These are phyloP conservation scores for Linnaemya vulpina DNA, from an alignment of 2,888 invertebrate genomes.

Conservation along the genomic window DNA sequence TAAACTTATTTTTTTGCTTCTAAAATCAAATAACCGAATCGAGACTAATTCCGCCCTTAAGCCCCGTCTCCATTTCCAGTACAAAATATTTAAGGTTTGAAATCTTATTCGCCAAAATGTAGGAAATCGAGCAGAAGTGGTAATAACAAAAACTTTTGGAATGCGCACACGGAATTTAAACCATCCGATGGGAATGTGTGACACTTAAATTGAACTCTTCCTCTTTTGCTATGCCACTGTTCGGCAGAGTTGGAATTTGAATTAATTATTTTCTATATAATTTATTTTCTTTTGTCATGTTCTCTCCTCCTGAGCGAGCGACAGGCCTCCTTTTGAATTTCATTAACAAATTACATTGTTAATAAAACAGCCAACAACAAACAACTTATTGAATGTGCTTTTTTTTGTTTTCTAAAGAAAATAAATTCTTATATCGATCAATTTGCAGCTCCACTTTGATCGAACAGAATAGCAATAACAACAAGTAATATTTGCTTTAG, in stretches of 20 bases:
- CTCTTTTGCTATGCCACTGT: too few species aligned
- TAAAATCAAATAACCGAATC: too few species aligned
- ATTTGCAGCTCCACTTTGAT: conserved; percentile 47
- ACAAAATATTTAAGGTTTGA: too few species aligned
- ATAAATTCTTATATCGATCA: conserved; percentile 53
- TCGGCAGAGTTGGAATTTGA: background rate
- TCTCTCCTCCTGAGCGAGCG: background rate
- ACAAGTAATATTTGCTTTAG: background rate
- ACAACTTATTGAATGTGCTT: background rate
- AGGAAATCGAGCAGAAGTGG: too few species aligned
- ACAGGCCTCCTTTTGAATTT: conserved; percentile 41
- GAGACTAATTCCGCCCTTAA: too few species aligned
- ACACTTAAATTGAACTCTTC: too few species aligned
- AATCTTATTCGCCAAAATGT: too few species aligned
- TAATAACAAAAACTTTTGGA: too few species aligned
- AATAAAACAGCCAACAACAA: conserved; percentile 5
- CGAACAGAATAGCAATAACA: conserved; percentile 31
- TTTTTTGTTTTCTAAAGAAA: conserved; percentile 27
- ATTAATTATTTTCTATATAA: background rate
- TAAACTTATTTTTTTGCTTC: too few species aligned
- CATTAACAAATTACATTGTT: conserved; percentile 32
- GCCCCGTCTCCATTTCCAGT: too few species aligned
- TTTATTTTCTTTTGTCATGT: background rate
- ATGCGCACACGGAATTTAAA: too few species aligned
- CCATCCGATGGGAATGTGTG: too few species aligned